Base-by-base conservation (phyloP, 2,888 invertebrate genomes). In the Zygogramma bicolorata region DNA sequence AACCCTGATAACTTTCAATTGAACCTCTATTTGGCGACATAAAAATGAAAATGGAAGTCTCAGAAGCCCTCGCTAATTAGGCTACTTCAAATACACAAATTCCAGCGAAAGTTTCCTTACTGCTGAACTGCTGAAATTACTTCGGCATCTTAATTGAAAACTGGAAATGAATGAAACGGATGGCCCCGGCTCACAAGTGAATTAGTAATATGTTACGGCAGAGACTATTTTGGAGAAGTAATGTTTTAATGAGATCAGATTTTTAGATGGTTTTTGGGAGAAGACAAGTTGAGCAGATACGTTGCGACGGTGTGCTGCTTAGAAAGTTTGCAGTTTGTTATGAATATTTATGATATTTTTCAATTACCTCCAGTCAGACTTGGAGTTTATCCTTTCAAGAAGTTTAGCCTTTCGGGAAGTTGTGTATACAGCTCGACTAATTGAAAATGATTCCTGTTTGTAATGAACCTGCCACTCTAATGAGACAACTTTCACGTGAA, bases 131-230 rank as follows among this genome's bases (percentile, higher is more conserved):
- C 63, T 68, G 62, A 75, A 77, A 79, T 79, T 77, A 78, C 75
- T 72, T 66, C 71, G 61, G 61, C 71, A 67, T 76, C 75, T 71
- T 79, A 79, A 79, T 78, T 79, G 79, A 76, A 79, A 78, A 77
- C 75, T 77, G 79, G 15, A 75, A 75, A 77, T 75, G 79, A 77
- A 77, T 71, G 71, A 75, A 77, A 79, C 76, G 75, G 75, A 77
- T 70, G 67, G 68, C 69, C 74, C 20, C 49, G 34, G 18, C 61
- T 69, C 53, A 58, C 69, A 62, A 69, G 59, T 60, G 71, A 68
- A 71, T 71, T 67, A 75, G 61, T 69, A 70, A 71, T 71, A 70
- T 69, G 61, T 27, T 4, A 53, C 27, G 27, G 53, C 25, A 7
- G 18, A 42, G 53, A 53, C 53, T 53, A 53, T 27, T 53, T 27